Conservation (phyloP, 2,888 invertebrate genomes). For the Capitulum mitella region DNA sequence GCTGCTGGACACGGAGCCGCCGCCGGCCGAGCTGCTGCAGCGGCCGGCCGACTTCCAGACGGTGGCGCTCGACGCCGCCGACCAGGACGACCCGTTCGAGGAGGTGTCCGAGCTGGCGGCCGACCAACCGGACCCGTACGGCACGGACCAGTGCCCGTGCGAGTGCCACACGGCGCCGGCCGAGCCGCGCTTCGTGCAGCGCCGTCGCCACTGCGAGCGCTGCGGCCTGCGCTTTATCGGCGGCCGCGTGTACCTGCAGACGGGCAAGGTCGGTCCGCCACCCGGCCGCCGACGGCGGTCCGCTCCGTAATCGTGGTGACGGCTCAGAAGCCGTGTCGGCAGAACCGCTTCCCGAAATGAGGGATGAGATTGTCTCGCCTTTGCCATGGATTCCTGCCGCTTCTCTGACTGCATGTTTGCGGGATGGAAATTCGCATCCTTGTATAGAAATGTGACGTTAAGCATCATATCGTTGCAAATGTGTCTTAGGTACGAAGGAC, state of each 20-base stretch:
- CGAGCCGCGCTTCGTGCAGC: slow-evolving; percentile 38
- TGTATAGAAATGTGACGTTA: no score
- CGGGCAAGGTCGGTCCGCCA: slow-evolving; percentile 23
- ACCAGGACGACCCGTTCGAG: not conserved
- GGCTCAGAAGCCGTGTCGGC: no score
- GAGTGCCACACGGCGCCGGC: slow-evolving; percentile 50
- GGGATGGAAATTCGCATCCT: no score
- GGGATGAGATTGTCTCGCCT: no score
- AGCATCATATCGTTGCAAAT: no score
- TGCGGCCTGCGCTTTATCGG: slow-evolving; percentile 10
- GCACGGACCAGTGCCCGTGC: slow-evolving; percentile 54
- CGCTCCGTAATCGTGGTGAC: no score
- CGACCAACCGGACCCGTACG: slow-evolving; percentile 49
- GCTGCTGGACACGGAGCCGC: slow-evolving; percentile 7
- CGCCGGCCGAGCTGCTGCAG: not conserved
- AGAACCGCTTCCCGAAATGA: no score
- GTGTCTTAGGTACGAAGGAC: no score
- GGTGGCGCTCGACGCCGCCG: not conserved
- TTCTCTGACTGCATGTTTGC: no score
- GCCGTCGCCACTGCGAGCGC: slow-evolving; percentile 7
- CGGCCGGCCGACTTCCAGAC: not conserved
- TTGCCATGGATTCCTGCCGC: no score
- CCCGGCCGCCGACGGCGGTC: no score
- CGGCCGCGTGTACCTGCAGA: slow-evolving; percentile 16
- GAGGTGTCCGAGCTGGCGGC: not conserved